A percentile compares a stretch with the other conserved stretches of the same genome.
phyloP scores from a whole-genome alignment of 2,888 invertebrate species.

The Euphydryas editha region DNA sequence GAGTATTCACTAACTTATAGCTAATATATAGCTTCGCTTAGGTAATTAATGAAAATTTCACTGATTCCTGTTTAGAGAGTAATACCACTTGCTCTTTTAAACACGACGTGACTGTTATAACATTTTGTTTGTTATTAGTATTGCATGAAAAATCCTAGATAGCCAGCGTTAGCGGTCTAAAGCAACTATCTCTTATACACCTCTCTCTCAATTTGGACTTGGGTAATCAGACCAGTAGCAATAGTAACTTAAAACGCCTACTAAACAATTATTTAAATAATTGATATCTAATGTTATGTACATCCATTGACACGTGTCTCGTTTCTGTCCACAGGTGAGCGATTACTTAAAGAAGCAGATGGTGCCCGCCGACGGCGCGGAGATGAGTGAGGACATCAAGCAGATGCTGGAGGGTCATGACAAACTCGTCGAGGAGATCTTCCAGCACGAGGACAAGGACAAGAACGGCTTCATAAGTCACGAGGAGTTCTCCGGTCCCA shows the following conservation, averaged over 20 bases:
- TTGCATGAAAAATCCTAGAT: too few relatives aligned
- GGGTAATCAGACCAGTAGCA: neutral
- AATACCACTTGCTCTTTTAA: too few relatives aligned
- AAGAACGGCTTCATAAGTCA: slow-evolving; percentile 98
- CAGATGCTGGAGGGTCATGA: slow-evolving; percentile 94
- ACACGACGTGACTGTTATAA: too few relatives aligned
- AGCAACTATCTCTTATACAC: neutral
- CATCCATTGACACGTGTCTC: neutral
- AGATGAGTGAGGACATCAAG: slow-evolving; percentile 89
- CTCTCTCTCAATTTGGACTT: neutral
- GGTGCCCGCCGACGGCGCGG: slow-evolving; percentile 90
- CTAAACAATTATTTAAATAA: neutral
- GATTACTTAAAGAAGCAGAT: slow-evolving; percentile 96
- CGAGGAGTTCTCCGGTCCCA: slow-evolving; percentile 98
- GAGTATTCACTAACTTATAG: too few relatives aligned
- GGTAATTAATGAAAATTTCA: too few relatives aligned
- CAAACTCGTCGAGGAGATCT: slow-evolving; percentile 97
- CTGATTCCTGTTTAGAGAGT: too few relatives aligned
- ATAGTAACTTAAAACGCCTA: neutral
- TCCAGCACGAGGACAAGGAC: slow-evolving; percentile 98
- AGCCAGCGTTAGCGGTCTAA: too few relatives aligned
- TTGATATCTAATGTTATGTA: neutral
- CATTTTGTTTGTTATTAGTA: too few relatives aligned
- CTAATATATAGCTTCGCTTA: too few relatives aligned
- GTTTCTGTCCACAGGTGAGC: slow-evolving; percentile 87